Evolutionary conservation across 2,113 vertebrate genomes (phyloP), one percentile per base, ranked within the genome.

Genomic region (Columba janthina): DNA sequence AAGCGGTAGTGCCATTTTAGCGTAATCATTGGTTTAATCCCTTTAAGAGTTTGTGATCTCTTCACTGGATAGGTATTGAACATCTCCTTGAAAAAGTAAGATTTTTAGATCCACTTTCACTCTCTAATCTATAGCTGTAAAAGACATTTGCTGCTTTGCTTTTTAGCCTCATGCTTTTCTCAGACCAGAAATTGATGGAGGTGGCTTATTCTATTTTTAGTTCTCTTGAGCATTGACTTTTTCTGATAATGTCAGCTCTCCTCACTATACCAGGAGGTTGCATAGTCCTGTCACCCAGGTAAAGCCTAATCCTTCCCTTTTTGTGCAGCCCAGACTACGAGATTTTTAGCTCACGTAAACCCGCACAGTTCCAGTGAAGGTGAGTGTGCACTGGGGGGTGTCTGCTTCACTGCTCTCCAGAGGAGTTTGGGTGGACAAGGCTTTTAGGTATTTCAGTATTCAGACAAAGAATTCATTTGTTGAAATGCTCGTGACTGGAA

Each of bases 21-120:
- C 93, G 90, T 89, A 96, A 92, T 95, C 88, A 94, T 60, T 85
- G 67, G 74, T 93, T 96, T 96, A 97, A 97, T 96, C 92, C 79
- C 87, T 94, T 85, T 92, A 95, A 93, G 85, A 94, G 85, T 62
- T 89, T 95, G 50, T 18, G 57, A 69, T 94, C 83, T 81, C 70
- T 84, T 94, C 89, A 62, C 81, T 87, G 83, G 76, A 80, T 95
- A 89, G 91, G 32, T 95, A 95, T 93, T 93, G 96, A 97, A 83
- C 79, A 96, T 60, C 72, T 57, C 71, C 87, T 96, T 85, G 80
- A 90, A 96, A 96, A 96, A 90, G 76, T 40, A 62, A 91, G 82
- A 90, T 94, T 96, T 97, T 91, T 76, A 96, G 95, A 97, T 96
- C 93, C 92, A 96, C 92, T 96, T 93, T 90, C 62, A 69, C 80